Base-by-base conservation (phyloP, 2,113 vertebrate genomes). In the Theristicus caerulescens region DNA sequence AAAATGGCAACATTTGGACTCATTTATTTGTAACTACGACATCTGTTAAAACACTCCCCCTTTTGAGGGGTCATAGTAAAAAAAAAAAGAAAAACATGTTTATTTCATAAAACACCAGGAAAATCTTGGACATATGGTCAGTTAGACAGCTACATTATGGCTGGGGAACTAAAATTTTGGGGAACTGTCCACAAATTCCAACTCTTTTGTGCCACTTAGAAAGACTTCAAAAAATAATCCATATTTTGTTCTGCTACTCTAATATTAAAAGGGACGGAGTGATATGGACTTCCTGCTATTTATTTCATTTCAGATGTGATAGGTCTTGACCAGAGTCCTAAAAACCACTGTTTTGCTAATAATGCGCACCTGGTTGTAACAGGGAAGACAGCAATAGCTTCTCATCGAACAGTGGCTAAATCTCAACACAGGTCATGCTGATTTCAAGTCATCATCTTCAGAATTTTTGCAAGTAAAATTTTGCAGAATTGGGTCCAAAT, bases 361-460 rank as follows among this genome's bases (percentile, higher is more conserved):
- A 46, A 31, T 0, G 1, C 7, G 25, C 27, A 26, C 10, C 15
- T 64, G 47, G 7, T 4, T 82, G 38, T 1, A 2, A 17, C 11
- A 15, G 13, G 24, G 36, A 36, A 32, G 38, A 31, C 20, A 27
- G 8, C 7, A 0, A 0, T 1, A 16, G 3, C 25, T 38, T 47
- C 21, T 52, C 29, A 40, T 26, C 34, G 47, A 31, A 42, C 7
- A 7, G 0, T 62, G n/a, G 10, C 12, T 55, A 8, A 70, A 38
- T 69, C 31, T 13, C 49, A 31, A 2, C 34, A n/a, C 0, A 38
- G 40, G n/a, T 26, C 38, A 9, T 11, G 24, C 22, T 72, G n/a
- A 34, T 64, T 80, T 73, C 46, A 32, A 54, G 22, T 3, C 10
- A 31, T 9, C 38, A 31, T 9, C 38, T 38, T 27, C 55, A 51